phyloP scores from a whole-genome alignment of 2,888 invertebrate species.

The Branchipolynoe longqiensis region DNA sequence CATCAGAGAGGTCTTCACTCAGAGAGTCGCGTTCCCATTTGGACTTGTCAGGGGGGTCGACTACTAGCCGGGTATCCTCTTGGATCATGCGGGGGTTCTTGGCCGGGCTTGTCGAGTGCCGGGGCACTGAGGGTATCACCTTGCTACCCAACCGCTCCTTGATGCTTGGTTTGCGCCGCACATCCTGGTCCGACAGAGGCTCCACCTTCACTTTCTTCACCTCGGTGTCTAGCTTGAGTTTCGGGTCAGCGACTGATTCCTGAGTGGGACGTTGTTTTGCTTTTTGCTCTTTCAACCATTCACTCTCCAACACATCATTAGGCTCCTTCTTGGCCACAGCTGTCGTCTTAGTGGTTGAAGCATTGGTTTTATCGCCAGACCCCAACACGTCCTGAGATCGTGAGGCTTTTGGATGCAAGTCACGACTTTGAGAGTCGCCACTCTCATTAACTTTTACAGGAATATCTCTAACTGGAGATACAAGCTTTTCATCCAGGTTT shows the following conservation, averaged over 20 bases:
- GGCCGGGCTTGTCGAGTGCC: neutral
- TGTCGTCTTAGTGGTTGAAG: neutral
- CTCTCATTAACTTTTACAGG: too few species aligned
- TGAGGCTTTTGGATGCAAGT: neutral
- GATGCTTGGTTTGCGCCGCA: conserved; percentile 27
- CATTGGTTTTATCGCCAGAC: neutral
- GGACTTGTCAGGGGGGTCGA: conserved; percentile 87
- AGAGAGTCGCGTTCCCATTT: conserved; percentile 93
- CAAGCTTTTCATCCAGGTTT: neutral
- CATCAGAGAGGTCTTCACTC: conserved; percentile 34
- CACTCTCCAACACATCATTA: too few species aligned
- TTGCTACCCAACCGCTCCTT: conserved; percentile 46
- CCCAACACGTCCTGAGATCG: neutral
- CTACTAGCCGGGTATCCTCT: conserved; percentile 68
- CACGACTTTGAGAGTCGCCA: neutral
- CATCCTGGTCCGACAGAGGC: conserved; percentile 12
- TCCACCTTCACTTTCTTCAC: neutral
- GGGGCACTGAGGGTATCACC: neutral
- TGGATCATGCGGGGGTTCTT: neutral
- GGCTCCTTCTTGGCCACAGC: neutral
- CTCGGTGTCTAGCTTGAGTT: neutral
- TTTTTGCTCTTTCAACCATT: neutral
- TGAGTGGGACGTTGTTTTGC: neutral
- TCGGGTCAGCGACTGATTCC: neutral
- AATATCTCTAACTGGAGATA: neutral